Evolutionary conservation across 2,113 vertebrate species (phyloP), one percentile per base, ranked within the genome.

Genomic region (Coreoperca whiteheadi): DNA sequence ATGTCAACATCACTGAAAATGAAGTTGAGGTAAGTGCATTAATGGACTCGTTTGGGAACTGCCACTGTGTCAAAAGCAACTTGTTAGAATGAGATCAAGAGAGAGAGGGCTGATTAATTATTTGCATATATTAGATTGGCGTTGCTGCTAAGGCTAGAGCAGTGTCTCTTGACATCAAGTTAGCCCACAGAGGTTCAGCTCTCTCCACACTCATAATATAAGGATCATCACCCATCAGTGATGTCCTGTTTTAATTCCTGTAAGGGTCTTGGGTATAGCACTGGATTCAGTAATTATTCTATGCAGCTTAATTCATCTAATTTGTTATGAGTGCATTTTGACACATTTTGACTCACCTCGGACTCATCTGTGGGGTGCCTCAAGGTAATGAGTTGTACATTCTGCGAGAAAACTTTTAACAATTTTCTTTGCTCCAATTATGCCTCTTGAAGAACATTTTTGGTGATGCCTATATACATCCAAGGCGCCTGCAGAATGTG

Each of bases 21-120:
- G 69, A 91, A 91, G 78, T 66, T 56, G 82, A 87, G 65, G 77
- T 79, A 68, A 90, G 81, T 77, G 79, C 32, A 15, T 82, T 92
- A 91, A 92, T 91, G 85, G 88, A 89, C 89, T 91, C 80, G 70
- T 90, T 92, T 84, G 90, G 83, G 91, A 91, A 70, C 79, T 90
- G 88, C 86, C 87, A 85, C 79, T 46, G 85, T 88, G 89, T 92
- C 90, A 89, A 87, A 93, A 83, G 82, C 81, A 90, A 88, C 84
- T 90, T 92, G 87, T 92, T 86, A 82, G 77, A 89, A 57, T 57
- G 81, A 89, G 82, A 90, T 86, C 78, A 71, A 91, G 87, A 71
- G 81, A 67, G 74, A 65, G 65, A 59, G 64, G 59, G 50, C 77
- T 81, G 79, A 82, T 84, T 91, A 89, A 92, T 88, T 86, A 89